Evolutionary conservation across 2,888 invertebrate species (phyloP).

Genomic region (Eupithecia insigniata): DNA sequence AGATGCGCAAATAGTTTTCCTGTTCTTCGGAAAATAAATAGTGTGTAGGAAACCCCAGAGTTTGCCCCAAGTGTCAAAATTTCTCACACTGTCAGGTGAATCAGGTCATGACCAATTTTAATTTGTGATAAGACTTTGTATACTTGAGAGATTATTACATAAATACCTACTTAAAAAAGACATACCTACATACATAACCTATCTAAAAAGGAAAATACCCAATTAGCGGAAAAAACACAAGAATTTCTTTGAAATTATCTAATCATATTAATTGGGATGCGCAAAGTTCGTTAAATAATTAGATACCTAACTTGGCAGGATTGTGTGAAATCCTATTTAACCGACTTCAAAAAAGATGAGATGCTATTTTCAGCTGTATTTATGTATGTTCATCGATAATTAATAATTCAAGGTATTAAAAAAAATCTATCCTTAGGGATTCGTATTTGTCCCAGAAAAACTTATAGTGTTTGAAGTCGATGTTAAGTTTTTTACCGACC

Average conservation of each 20-base stretch:
- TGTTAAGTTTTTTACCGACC: too few relatives aligned
- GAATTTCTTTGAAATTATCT: background rate
- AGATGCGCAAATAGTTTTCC: background rate
- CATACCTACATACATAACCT: too few relatives aligned
- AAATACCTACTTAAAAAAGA: conserved; percentile 3
- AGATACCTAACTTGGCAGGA: background rate
- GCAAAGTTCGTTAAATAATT: conserved; percentile 2
- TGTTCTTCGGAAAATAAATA: background rate
- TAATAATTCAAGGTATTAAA: too few relatives aligned
- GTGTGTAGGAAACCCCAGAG: background rate
- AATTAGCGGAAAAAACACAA: background rate
- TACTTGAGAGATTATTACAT: background rate
- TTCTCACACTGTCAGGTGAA: background rate
- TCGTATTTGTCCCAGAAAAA: too few relatives aligned
- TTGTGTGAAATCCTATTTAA: background rate
- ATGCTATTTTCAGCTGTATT: too few relatives aligned
- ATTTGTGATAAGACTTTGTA: conserved; percentile 5
- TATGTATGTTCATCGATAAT: too few relatives aligned
- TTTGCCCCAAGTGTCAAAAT: background rate
- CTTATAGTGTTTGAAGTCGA: too few relatives aligned
- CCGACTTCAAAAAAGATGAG: background rate
- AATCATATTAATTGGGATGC: conserved; percentile 17
- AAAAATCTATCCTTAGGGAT: too few relatives aligned
- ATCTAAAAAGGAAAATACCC: conserved; percentile 23
- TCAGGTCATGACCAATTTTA: background rate